A percentile compares a stretch with the other conserved stretches of the same genome.
Conservation (phyloP, 2,797 vertebrate genomes). For the Spatula clypeata region DNA sequence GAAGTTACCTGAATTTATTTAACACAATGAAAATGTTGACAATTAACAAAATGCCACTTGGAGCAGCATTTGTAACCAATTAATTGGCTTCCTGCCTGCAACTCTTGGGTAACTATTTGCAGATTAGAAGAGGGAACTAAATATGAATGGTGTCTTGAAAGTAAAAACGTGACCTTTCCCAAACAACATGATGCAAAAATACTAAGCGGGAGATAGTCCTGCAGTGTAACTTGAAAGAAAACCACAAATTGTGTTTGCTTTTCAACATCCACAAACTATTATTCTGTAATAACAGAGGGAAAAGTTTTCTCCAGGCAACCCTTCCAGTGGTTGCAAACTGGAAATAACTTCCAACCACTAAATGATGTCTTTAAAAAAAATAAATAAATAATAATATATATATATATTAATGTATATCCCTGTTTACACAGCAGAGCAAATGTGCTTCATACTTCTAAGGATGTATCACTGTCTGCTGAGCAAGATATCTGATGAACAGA, state of each 20-base stretch:
- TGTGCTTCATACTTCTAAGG: constrained; percentile 51
- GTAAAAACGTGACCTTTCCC: constrained; percentile 77
- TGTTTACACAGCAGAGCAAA: constrained; percentile 69
- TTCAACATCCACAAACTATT: constrained; percentile 81
- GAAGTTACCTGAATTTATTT: constrained; percentile 43
- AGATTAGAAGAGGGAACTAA: constrained; percentile 69
- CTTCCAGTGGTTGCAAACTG: constrained; percentile 80
- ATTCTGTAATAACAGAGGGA: constrained; percentile 84
- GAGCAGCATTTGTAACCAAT: constrained; percentile 48
- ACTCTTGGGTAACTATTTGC: constrained; percentile 70
- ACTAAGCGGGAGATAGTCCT: constrained; percentile 76
- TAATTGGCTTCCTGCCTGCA: constrained; percentile 63
- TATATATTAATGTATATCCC: constrained; percentile 58
- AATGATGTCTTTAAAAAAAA: constrained; percentile 2
- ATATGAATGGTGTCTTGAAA: constrained; percentile 80
- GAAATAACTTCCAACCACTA: constrained; percentile 84
- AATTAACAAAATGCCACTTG: constrained; percentile 47
- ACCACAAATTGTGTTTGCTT: constrained; percentile 81
- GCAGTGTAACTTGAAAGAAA: constrained; percentile 82
- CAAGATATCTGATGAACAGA: not conserved
- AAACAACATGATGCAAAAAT: constrained; percentile 74
- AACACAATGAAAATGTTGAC: not conserved
- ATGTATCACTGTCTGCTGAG: constrained; percentile 55
- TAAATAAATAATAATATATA: no score
- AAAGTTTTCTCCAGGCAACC: constrained; percentile 79